phyloP scores from a whole-genome alignment of 2,888 invertebrate genomes.

The Cerastoderma edule region DNA sequence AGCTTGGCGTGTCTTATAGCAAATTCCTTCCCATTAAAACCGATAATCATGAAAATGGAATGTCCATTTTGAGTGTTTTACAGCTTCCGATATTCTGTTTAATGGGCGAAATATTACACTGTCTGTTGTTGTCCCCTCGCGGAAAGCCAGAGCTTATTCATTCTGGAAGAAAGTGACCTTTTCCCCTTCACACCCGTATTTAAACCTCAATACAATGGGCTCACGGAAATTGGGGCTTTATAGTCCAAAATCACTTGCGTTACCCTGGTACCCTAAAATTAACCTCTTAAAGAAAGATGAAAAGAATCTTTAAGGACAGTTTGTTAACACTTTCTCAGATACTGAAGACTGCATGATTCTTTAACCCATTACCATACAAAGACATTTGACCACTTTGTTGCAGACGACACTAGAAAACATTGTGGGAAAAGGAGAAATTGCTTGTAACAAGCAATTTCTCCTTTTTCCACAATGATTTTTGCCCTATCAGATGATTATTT shows the following conservation, averaged over 20 bases:
- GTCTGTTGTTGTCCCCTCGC: neutral
- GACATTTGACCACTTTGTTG: no score
- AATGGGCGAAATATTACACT: constrained; percentile 5
- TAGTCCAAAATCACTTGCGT: neutral
- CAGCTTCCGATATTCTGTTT: neutral
- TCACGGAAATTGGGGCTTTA: neutral
- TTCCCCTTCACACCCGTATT: neutral
- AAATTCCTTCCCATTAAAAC: no score
- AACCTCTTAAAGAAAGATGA: constrained; percentile 14
- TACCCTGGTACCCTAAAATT: constrained; percentile 2
- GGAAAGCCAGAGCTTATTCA: neutral
- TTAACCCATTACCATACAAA: no score
- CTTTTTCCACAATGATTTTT: no score
- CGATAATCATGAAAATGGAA: constrained; percentile 6
- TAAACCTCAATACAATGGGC: neutral
- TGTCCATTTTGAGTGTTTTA: constrained; percentile 10
- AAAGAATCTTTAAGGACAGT: no score
- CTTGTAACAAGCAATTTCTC: no score
- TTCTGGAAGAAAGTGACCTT: neutral
- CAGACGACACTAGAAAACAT: no score
- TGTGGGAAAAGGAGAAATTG: no score
- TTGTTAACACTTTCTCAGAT: no score
- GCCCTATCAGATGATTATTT: no score
- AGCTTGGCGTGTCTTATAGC: no score
- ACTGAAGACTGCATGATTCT: no score